These are phyloP conservation scores for Amazona ochrocephala DNA, from an alignment of 2,797 vertebrate species.

Conservation along the genomic window DNA sequence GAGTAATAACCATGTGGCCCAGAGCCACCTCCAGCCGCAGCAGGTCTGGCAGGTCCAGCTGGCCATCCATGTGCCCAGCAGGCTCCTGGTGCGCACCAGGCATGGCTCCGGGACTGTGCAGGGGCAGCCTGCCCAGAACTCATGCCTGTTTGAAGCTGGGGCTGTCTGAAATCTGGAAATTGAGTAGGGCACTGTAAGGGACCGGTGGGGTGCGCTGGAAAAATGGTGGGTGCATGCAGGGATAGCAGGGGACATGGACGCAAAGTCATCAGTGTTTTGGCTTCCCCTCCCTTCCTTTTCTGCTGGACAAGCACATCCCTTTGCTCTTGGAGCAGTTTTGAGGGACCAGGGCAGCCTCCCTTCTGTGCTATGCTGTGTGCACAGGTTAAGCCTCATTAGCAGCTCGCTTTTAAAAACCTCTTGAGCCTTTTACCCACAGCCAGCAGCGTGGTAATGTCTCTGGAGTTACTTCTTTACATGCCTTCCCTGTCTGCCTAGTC, in stretches of 20 bases:
- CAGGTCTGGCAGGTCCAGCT: conserved; percentile 56
- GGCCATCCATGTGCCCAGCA: neutral
- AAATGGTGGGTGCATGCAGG: neutral
- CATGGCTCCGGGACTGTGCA: fast-evolving
- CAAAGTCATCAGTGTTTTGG: neutral
- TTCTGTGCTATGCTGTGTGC: neutral
- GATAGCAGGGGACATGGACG: neutral
- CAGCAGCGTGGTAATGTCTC: neutral
- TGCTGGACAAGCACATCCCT: neutral
- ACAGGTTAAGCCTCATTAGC: neutral
- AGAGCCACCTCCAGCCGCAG: neutral
- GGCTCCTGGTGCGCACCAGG: neutral
- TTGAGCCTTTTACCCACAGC: neutral
- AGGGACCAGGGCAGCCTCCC: neutral
- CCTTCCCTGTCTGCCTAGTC: neutral
- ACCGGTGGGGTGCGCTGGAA: neutral
- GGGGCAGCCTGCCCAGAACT: neutral
- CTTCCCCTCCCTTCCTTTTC: neutral
- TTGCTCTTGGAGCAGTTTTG: neutral
- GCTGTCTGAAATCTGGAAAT: neutral
- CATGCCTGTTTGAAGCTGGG: fast-evolving
- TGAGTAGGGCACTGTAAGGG: neutral
- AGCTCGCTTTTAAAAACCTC: neutral
- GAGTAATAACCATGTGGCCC: neutral
- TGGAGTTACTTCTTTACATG: neutral